Percentiles rank a stretch among this genome's conserved stretches.
Evolutionary conservation across 2,113 vertebrate species (phyloP).

Genomic region (Catharus fuscescens): DNA sequence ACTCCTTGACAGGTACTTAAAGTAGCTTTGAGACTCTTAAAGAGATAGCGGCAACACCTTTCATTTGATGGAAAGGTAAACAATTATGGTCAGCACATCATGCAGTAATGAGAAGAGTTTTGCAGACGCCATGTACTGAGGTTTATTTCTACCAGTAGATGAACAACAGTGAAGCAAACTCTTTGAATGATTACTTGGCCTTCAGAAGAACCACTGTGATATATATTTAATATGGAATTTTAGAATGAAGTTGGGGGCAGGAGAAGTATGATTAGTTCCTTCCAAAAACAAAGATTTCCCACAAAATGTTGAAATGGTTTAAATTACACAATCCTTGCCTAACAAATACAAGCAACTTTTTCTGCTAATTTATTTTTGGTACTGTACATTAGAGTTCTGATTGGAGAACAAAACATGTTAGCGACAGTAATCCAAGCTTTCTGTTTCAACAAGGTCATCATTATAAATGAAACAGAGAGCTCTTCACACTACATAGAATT

Average conservation of each 20-base stretch:
- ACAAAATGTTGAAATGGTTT: background rate
- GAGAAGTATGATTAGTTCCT: background rate
- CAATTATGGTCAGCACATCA: background rate
- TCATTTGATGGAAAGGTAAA: background rate
- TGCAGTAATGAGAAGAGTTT: background rate
- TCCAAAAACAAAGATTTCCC: background rate
- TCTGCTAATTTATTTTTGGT: background rate
- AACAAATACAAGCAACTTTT: background rate
- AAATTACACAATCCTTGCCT: background rate
- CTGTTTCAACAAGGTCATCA: background rate
- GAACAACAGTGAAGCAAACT: background rate
- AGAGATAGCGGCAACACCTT: background rate
- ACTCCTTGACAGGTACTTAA: background rate
- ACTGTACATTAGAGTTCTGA: accelerated
- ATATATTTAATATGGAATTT: background rate
- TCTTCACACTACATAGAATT: background rate
- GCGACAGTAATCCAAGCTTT: background rate
- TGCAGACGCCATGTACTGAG: background rate
- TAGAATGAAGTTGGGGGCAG: background rate
- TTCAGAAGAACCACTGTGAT: background rate
- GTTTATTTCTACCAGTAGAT: background rate
- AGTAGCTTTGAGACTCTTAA: background rate
- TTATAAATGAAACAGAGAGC: background rate
- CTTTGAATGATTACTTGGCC: background rate
- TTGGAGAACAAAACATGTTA: background rate